phyloP scores from a whole-genome alignment of 2,888 invertebrate genomes.

The Sarcophaga subvicina region DNA sequence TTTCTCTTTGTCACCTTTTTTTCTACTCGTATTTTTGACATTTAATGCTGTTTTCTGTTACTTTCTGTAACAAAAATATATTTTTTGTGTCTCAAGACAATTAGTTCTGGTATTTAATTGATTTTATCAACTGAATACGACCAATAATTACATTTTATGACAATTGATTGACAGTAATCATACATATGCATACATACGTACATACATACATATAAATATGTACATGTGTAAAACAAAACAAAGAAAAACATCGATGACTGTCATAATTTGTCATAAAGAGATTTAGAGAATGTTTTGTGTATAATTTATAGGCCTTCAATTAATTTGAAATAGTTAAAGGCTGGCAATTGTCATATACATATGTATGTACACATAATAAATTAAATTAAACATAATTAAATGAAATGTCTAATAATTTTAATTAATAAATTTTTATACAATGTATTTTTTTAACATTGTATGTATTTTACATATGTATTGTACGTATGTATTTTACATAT shows the following conservation, averaged over 20 bases:
- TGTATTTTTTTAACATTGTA: no score
- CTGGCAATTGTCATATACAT: no score
- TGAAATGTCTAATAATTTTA: no score
- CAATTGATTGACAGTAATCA: conserved; percentile 60
- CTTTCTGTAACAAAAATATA: not conserved
- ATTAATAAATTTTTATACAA: no score
- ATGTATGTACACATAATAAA: no score
- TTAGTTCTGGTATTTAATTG: conserved; percentile 64
- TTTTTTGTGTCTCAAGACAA: conserved; percentile 41
- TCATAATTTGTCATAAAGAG: conserved; percentile 15
- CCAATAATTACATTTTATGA: conserved; percentile 60
- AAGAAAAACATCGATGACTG: conserved; percentile 32
- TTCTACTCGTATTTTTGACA: conserved; percentile 10
- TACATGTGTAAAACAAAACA: not conserved
- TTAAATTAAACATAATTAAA: no score
- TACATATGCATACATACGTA: no score
- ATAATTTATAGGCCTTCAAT: conserved; percentile 42
- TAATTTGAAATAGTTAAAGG: conserved; percentile 24
- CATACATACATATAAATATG: no score
- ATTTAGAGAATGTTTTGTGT: conserved; percentile 1
- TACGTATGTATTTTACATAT: no score
- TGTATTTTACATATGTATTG: no score
- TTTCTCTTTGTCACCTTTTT: not conserved
- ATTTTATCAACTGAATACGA: conserved; percentile 50
- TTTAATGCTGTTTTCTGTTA: conserved; percentile 30